Percentiles rank a stretch among this genome's conserved stretches.
Conservation (phyloP, 2,888 invertebrate genomes). For the Orthonevra nobilis region DNA sequence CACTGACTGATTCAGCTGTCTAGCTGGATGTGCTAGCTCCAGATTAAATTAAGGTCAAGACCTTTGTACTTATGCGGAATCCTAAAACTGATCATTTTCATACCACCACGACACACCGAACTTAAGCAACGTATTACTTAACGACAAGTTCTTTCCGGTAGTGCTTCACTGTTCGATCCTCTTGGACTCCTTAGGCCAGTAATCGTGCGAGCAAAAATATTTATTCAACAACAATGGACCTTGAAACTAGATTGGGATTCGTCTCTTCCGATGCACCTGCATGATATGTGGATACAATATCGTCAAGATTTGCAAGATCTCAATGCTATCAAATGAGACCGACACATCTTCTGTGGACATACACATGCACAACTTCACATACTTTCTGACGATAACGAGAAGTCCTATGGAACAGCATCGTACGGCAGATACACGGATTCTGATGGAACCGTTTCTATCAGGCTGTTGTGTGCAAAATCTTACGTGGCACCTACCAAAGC, state of each 20-base stretch:
- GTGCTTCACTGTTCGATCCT: background rate
- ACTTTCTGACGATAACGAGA: background rate
- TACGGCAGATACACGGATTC: background rate
- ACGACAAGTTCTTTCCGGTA: background rate
- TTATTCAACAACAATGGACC: background rate
- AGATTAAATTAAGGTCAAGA: constrained; percentile 9
- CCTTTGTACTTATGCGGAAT: constrained; percentile 18
- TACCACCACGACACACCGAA: background rate
- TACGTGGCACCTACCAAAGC: background rate
- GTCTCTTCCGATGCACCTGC: background rate
- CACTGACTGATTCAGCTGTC: too few species aligned
- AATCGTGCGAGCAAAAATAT: background rate
- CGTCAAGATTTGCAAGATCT: background rate
- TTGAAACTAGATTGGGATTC: constrained; percentile 7
- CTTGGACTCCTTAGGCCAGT: constrained; percentile 10
- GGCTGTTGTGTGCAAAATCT: background rate
- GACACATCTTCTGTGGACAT: background rate
- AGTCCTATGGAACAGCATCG: background rate
- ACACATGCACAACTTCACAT: background rate
- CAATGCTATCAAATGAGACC: background rate
- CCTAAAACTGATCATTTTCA: constrained; percentile 1
- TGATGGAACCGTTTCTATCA: background rate
- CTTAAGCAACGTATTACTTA: background rate
- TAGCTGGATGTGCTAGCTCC: background rate
- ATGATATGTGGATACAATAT: background rate